Conservation (phyloP, 2,888 invertebrate species). For the Labia minor region DNA sequence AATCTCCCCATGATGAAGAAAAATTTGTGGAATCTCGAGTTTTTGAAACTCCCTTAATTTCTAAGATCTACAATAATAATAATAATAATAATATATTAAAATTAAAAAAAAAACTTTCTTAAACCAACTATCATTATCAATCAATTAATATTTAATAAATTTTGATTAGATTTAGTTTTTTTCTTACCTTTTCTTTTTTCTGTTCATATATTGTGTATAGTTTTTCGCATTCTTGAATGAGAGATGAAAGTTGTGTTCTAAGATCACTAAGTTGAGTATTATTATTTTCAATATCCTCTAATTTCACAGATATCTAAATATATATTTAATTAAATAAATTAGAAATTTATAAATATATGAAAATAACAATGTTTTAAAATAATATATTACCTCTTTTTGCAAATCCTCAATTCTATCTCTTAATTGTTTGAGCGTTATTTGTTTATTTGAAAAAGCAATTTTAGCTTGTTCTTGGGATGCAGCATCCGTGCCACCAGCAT, state of each 20-base stretch:
- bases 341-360: slow-evolving; percentile 18
- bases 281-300: slow-evolving; percentile 69
- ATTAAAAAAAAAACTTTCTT: background rate
- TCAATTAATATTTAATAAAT: too few species aligned
- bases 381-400: slow-evolving; percentile 44
- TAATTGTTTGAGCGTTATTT: slow-evolving; percentile 59
- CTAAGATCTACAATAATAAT: slow-evolving; percentile 37
- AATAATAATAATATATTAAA: background rate
- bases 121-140: background rate
- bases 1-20: slow-evolving; percentile 50
- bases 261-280: slow-evolving; percentile 64
- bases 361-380: slow-evolving; percentile 16
- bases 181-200: slow-evolving; percentile 41
- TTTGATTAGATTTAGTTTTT: too few species aligned
- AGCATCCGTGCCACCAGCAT: slow-evolving; percentile 37
- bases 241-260: slow-evolving; percentile 51
- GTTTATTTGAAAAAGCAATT: slow-evolving; percentile 56
- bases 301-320: slow-evolving; percentile 58
- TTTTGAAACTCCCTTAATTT: slow-evolving; percentile 39
- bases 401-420: slow-evolving; percentile 64
- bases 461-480: slow-evolving; percentile 47
- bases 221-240: slow-evolving; percentile 57
- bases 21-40: slow-evolving; percentile 30
- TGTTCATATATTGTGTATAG: slow-evolving; percentile 58
- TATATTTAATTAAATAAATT: background rate